Conservation (phyloP, 1,140 invertebrate genomes). For the Phortica variegata region DNA sequence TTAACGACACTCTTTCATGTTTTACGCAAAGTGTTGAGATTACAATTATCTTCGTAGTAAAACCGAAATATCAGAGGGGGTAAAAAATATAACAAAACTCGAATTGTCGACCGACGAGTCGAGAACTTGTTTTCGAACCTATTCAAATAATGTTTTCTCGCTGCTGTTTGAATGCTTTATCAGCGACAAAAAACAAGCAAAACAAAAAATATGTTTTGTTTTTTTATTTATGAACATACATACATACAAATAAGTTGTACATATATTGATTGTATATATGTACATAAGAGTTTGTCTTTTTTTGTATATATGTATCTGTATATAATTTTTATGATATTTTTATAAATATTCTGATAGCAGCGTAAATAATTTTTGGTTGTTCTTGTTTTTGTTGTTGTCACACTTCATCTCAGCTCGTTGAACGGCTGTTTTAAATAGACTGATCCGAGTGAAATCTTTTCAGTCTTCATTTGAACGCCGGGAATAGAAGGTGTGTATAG, state of each 20-base stretch:
- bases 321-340: neutral
- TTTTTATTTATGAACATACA: neutral
- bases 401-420: neutral
- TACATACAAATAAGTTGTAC: constrained; percentile 23
- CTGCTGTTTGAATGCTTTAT: constrained; percentile 27
- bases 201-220: constrained; percentile 26
- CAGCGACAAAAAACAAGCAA: no score
- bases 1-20: neutral
- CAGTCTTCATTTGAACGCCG: constrained; percentile 43
- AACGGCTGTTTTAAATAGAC: constrained; percentile 19
- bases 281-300: neutral
- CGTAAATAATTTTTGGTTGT: constrained; percentile 5
- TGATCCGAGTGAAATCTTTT: constrained; percentile 19
- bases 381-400: constrained; percentile 18
- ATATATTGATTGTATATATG: constrained; percentile 38
- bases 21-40: no score
- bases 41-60: no score
- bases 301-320: neutral
- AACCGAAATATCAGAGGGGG: no score
- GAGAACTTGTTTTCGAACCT: constrained; percentile 12
- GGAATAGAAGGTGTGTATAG: constrained; percentile 40
- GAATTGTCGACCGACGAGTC: neutral
- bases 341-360: constrained; percentile 31
- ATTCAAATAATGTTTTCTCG: constrained; percentile 8
- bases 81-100: neutral